Base-by-base conservation (phyloP, 92 coral and sea anemone species). In the Umimayanthus kanabou region DNA sequence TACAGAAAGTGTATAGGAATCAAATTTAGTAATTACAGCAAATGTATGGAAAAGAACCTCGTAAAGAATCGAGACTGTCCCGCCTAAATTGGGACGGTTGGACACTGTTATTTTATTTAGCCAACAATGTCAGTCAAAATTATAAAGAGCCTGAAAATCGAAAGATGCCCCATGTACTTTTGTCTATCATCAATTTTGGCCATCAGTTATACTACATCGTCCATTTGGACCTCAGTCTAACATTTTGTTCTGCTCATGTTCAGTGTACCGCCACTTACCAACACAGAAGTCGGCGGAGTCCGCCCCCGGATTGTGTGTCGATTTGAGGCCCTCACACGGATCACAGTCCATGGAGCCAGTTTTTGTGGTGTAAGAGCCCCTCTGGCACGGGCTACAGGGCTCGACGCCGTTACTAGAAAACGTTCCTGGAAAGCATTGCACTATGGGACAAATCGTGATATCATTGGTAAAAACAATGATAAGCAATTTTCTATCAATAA, bases 341-440 rank as follows among this genome's bases (percentile, higher is more conserved):
- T 39, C 77, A 30, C 92, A 90, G 42, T 87, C 77, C 79, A 90
- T 80, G 57, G 88, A 69, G 26, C 92, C 92, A 65, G 80, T 79
- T 8, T 80, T 69, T 0, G 88, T 42, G 73, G 85, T 88, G 85
- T 87, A 90, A 65, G 76, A 80, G 66, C 92, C 92, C 76, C 83
- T 81, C 8, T 64, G 87, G 57, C 92, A 90, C 45, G 88, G 88
- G 14, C 18, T 64, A 47, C 92, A 90, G 47, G 92, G 92, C 76
- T 90, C 92, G 58, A 90, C 92, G n/a, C 92, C 92, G 55, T 86
- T 90, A 25, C 79, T 29, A 16, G 92, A 90, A 29, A 80, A 90
- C 16, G 92, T 90, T 47, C 92, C 92, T 4, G 90, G 90, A 2
- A 74, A 79, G 58, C 92, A 90, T 42, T 87, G 84, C 92, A 90